Conservation (phyloP, 1,140 invertebrate genomes). For the Lepidurus packardi region DNA sequence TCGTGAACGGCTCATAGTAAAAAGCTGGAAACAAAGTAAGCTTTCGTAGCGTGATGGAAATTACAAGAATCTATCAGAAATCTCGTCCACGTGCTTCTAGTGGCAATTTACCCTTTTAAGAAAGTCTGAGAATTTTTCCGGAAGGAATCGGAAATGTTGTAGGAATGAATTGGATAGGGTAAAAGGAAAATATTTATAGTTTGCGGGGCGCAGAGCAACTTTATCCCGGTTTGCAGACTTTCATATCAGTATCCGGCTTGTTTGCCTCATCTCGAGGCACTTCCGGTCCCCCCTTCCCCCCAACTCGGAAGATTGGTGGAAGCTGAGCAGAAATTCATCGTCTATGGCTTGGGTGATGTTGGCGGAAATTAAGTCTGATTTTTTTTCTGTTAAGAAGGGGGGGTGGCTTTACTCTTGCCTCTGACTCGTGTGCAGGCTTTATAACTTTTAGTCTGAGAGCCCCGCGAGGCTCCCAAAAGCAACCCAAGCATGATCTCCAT, state of each 20-base stretch:
- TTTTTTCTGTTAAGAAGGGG: neutral
- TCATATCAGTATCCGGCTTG: neutral
- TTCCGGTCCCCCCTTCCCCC: neutral
- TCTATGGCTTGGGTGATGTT: neutral
- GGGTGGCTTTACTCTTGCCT: neutral
- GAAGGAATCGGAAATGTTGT: too few relatives aligned
- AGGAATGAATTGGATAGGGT: too few relatives aligned
- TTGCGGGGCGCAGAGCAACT: too few relatives aligned
- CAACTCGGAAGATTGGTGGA: constrained; percentile 6
- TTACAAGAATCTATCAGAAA: too few relatives aligned
- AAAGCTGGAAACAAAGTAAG: too few relatives aligned
- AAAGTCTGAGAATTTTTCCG: too few relatives aligned
- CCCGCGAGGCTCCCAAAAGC: neutral
- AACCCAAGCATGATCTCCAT: neutral
- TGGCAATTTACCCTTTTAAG: too few relatives aligned
- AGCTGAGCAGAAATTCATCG: neutral
- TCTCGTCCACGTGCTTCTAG: too few relatives aligned
- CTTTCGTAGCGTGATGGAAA: too few relatives aligned
- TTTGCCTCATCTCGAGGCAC: neutral
- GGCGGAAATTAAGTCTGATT: neutral
- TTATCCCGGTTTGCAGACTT: neutral
- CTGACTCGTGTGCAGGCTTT: neutral
- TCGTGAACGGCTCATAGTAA: too few relatives aligned
- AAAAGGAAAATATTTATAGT: too few relatives aligned
- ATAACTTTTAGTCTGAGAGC: neutral